A percentile compares a stretch with the other conserved stretches of the same genome.
phyloP scores from a whole-genome alignment of 1,140 invertebrate species.

The Drosophila pseudoobscura region DNA sequence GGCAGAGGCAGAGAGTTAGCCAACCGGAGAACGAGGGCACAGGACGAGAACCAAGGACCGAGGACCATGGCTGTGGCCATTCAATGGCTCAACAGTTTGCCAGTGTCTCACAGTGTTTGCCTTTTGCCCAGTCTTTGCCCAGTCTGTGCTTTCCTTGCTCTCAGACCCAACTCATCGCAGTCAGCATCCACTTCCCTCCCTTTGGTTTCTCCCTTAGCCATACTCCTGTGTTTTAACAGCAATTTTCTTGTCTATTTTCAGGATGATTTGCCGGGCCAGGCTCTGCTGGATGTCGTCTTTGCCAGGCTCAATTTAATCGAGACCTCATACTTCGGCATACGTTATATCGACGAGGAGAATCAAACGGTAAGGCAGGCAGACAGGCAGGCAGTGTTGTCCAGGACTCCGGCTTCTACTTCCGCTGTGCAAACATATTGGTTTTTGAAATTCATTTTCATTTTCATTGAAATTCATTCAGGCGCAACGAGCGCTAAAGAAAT shows the following conservation, averaged over 20 bases:
- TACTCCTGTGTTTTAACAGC: constrained; percentile 62
- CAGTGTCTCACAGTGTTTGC: constrained; percentile 63
- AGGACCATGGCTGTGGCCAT: constrained; percentile 50
- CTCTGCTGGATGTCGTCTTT: constrained; percentile 93
- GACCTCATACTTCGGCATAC: constrained; percentile 95
- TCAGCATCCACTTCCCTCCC: not conserved
- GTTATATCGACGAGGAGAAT: constrained; percentile 93
- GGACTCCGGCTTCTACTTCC: constrained; percentile 18
- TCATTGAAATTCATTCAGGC: constrained; percentile 78
- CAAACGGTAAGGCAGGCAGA: constrained; percentile 90
- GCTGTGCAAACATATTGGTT: constrained; percentile 70
- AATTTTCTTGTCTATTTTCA: constrained; percentile 86
- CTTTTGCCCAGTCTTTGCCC: constrained; percentile 60
- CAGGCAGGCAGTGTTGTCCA: constrained; percentile 68
- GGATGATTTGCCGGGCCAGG: constrained; percentile 93
- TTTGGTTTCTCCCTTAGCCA: not conserved
- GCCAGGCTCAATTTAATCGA: constrained; percentile 95
- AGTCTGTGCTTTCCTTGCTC: constrained; percentile 24
- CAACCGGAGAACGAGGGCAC: constrained; percentile 36
- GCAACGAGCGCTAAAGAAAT: constrained; percentile 56
- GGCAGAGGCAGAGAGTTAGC: constrained; percentile 32
- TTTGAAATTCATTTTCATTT: constrained; percentile 82
- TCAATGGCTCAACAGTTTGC: constrained; percentile 79
- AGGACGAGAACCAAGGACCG: not conserved
- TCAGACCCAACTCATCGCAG: not conserved